Conservation (phyloP, 2,888 invertebrate species). For the Yponomeuta cagnagella region DNA sequence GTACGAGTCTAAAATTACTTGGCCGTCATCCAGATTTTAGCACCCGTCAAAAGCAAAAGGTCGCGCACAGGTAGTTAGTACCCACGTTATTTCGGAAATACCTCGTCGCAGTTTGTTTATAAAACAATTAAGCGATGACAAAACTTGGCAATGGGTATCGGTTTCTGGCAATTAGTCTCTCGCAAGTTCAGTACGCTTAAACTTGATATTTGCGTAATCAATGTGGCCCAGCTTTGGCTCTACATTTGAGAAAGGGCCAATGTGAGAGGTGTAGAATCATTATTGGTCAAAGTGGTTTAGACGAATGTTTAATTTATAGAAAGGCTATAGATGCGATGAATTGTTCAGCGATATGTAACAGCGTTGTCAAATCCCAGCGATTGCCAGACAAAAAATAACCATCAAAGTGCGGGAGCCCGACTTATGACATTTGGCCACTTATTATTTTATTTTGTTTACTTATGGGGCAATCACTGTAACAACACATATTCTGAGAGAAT, state of each 20-base stretch:
- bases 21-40: conserved; percentile 5
- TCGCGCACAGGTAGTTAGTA: not conserved
- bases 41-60: conserved; percentile 1
- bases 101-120: not conserved
- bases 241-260: not conserved
- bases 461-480: no score
- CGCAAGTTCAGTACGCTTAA: not conserved
- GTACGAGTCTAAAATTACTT: not conserved
- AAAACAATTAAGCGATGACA: not conserved
- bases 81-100: not conserved
- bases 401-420: no score
- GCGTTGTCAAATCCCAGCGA: no score
- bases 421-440: no score
- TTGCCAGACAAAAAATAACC: no score
- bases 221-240: not conserved
- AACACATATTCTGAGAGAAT: no score
- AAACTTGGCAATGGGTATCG: not conserved
- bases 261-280: no score
- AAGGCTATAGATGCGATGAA: no score
- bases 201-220: not conserved
- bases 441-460: no score
- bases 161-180: not conserved
- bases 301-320: no score
- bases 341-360: no score
- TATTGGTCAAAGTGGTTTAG: no score